Conservation (phyloP, 2,888 invertebrate species). For the Abscondita cerata region DNA sequence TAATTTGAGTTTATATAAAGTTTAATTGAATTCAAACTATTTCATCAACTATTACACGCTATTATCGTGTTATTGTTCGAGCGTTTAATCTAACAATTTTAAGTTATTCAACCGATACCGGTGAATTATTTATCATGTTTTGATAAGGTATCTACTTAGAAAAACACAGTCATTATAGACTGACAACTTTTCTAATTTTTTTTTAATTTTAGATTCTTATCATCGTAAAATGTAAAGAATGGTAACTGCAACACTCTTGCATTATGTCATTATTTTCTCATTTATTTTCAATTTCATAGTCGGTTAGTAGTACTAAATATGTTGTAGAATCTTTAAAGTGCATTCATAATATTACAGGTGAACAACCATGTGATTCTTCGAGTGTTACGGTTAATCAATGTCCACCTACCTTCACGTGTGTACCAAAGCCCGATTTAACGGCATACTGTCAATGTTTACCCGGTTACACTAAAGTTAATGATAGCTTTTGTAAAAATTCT, state of each 20-base stretch:
- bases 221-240: constrained; percentile 29
- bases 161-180: constrained; percentile 16
- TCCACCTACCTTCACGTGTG: constrained; percentile 48
- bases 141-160: constrained; percentile 26
- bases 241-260: constrained; percentile 16
- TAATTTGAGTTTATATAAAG: constrained; percentile 32
- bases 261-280: constrained; percentile 19
- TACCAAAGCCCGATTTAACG: constrained; percentile 21
- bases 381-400: constrained; percentile 43
- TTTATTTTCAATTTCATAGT: constrained; percentile 18
- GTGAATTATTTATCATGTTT: constrained; percentile 23
- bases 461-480: constrained; percentile 44
- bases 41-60: constrained; percentile 16
- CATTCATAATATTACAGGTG: constrained; percentile 25
- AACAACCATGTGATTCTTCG: constrained; percentile 34
- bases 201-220: background rate
- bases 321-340: background rate
- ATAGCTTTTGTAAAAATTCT: constrained; percentile 38
- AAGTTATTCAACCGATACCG: constrained; percentile 10
- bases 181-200: too few species aligned
- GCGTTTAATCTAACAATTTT: constrained; percentile 4
- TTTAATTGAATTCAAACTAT: constrained; percentile 29
- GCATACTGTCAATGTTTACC: constrained; percentile 49
- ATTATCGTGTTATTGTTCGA: constrained; percentile 13
- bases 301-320: constrained; percentile 18